Base-by-base conservation (phyloP, 92 coral and sea anemone species). In the Chrysogorgia sp. region DNA sequence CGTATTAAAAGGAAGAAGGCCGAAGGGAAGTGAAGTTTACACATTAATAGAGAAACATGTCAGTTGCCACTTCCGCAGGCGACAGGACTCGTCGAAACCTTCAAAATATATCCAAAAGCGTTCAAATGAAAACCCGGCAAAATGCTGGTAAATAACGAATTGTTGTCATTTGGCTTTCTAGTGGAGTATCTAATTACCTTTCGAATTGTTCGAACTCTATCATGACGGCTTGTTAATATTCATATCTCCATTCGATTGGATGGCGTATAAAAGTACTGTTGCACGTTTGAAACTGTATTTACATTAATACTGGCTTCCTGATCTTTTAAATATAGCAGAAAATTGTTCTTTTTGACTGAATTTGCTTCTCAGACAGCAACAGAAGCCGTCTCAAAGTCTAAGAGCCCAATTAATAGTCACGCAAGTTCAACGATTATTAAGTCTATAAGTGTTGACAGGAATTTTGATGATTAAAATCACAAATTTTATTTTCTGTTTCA, bases 201-300 rank as follows among this genome's bases (percentile, higher is more conserved):
- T 43, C 60, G 45, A 69, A 69, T 69, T 69, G 30, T 41, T 35
- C 60, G 60, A 69, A 69, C 76, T 45, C 40, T 48, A 69, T 69
- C 76, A n/a, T 24, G 41, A 69, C 74, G 74, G 47, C 74, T 12
- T 67, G 45, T 69, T 47, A 37, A 37, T 4, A 37, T 37, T 4
- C 43, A 12, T 37, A 12, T 47, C 53, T 12, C 15, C 53, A 47
- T 47, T 4, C 53, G 53, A 15, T 47, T 12, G 49, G n/a, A 34
- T 40, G 40, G 40, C 45, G 33, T 26, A n/a, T 9, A 30, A 35
- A 3, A 49, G 55, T 35, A n/a, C 22, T 1, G 28, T 41, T 67
- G 7, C 32, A n/a, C 30, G 23, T 67, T 67, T 20, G 0, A 14
- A 25, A 7, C 12, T 19, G 47, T 4, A 5, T 32, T 32, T 63